Base-by-base conservation (phyloP, 1,140 invertebrate species). In the Kradibia gibbosae region DNA sequence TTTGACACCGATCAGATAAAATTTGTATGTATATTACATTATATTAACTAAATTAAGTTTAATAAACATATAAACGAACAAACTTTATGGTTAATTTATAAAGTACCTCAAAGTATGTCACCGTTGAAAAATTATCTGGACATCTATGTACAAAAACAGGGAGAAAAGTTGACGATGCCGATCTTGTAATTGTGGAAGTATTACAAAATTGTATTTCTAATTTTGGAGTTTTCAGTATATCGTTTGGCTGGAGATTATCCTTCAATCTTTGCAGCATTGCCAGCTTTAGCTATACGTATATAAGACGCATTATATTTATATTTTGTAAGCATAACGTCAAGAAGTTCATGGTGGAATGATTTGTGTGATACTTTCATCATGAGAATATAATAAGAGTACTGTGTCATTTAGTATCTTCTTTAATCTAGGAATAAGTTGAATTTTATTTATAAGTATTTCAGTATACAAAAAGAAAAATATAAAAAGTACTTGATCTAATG, bases 41-140 rank as follows among this genome's bases (percentile, higher is more conserved):
- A n/a, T n/a, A n/a, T n/a, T n/a, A n/a, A n/a, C n/a, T n/a, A n/a
- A n/a, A n/a, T n/a, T n/a, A n/a, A n/a, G n/a, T n/a, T n/a, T n/a
- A n/a, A n/a, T n/a, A n/a, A n/a, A n/a, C n/a, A n/a, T n/a, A n/a
- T n/a, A n/a, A n/a, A n/a, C n/a, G n/a, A n/a, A n/a, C n/a, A n/a
- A n/a, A n/a, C n/a, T n/a, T n/a, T n/a, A n/a, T 72, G 39, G 57
- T 22, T 60, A n/a, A 60, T 13, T 7, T 60, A 60, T 31, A 31
- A 65, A 65, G 15, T 88, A 95, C 94, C 91, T 97, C 94, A 90
- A 96, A 97, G 88, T 96, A 97, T 82, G 94, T 93, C 13, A 96
- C 93, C 17, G 95, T 96, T 4, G 94, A 96, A 88, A 96, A 97
- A 85, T 95, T 93, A 20, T 94, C 93, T 1, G 96, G 96, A 90